A percentile compares a stretch with the other conserved stretches of the same genome.
Evolutionary conservation across 2,113 vertebrate species (phyloP).

Genomic region (Chascanopsetta lugubris): DNA sequence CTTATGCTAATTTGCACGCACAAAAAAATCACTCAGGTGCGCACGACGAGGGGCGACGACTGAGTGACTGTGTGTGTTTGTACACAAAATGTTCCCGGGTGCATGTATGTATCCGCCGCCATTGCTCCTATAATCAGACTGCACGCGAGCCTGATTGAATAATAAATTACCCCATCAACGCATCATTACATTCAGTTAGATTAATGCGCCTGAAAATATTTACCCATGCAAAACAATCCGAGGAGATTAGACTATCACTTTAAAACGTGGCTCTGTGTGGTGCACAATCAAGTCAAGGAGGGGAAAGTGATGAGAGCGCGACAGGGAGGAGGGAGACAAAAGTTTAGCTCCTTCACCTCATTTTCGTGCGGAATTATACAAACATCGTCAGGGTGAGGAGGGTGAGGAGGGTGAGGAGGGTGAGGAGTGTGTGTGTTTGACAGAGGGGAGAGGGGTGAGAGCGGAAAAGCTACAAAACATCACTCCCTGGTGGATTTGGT

Average conservation of each 20-base stretch:
- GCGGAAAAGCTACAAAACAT: conserved; percentile 48
- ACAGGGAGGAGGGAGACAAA: background rate
- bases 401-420: conserved; percentile 24
- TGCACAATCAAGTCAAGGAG: conserved; percentile 64
- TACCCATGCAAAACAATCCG: conserved; percentile 85
- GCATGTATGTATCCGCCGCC: conserved; percentile 57
- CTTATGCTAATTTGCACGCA: conserved; percentile 71
- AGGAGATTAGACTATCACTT: conserved; percentile 80
- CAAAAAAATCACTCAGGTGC: conserved; percentile 57
- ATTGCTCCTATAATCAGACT: conserved; percentile 80
- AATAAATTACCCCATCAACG: conserved; percentile 84
- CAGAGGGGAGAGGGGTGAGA: conserved; percentile 19
- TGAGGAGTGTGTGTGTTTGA: conserved; percentile 42
- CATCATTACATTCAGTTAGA: conserved; percentile 83
- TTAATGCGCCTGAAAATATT: conserved; percentile 84
- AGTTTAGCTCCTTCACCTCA: conserved; percentile 47
- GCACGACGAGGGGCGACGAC: conserved; percentile 45
- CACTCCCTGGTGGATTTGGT: conserved; percentile 57
- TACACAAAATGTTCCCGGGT: conserved; percentile 25
- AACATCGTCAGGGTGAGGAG: conserved; percentile 47
- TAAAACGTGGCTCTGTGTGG: conserved; percentile 68
- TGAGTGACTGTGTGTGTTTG: conserved; percentile 12
- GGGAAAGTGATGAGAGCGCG: background rate
- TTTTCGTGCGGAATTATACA: conserved; percentile 50
- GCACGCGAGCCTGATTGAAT: conserved; percentile 79